Evolutionary conservation across 2,797 vertebrate genomes (phyloP), one percentile per base, ranked within the genome.

Genomic region (Pteronotus mesoamericanus): DNA sequence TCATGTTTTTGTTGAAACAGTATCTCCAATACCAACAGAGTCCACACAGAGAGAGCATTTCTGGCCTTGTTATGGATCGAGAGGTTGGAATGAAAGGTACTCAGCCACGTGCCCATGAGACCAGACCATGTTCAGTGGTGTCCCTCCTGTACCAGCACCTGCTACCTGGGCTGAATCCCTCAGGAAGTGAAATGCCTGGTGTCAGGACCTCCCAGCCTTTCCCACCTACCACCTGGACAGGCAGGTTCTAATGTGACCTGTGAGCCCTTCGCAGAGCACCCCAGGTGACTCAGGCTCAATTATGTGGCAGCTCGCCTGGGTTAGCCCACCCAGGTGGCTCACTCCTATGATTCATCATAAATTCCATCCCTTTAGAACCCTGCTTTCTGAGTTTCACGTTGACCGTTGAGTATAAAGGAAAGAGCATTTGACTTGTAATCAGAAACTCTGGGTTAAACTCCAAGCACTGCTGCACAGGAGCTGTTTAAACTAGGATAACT

Each of bases 1-100:
- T 91, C 68, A 69, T 82, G 57, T 51, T 85, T 94, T 82, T 75
- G n/a, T 80, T 87, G 80, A 95, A 95, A 91, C 5, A 32, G 64
- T 87, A 80, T 89, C 79, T 55, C 11, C 42, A 82, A 84, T 55
- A 79, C 55, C 79, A 94, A 48, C n/a, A 57, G 66, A 51, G 37
- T 72, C 37, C 57, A 69, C n/a, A 3, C n/a, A 72, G 51, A 86
- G 29, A 53, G 83, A 89, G 89, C 69, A 74, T 59, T 94, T 61
- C 61, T 97, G 71, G 44, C 53, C 68, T 66, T 39, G 84, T 46
- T 51, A 44, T 18, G 12, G 55, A 92, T 14, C 9, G 34, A 80
- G 61, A 39, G 8, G 42, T 46, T 29, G 89, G 75, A 91, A 61
- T 64, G 61, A 89, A 96, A 94, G 68, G 68, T 16, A 0, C 9